phyloP scores from a whole-genome alignment of 2,888 invertebrate species.

The Hirtodrosophila cameraria region DNA sequence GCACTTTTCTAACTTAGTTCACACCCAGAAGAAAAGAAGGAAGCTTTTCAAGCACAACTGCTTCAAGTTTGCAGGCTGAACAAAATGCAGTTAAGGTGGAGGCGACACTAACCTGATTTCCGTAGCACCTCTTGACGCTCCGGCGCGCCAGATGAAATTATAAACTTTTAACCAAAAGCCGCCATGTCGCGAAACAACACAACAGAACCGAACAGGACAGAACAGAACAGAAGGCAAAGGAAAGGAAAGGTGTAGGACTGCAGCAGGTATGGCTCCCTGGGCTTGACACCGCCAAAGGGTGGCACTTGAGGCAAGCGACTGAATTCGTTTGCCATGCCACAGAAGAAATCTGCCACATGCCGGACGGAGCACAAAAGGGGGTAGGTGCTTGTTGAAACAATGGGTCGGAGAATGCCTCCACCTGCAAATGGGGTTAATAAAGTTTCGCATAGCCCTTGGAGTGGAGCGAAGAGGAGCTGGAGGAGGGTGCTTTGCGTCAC shows the following conservation, averaged over 20 bases:
- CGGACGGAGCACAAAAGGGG: slow-evolving; percentile 8
- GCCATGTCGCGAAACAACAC: slow-evolving; percentile 37
- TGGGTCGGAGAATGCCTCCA: slow-evolving; percentile 24
- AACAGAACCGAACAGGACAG: slow-evolving; percentile 12
- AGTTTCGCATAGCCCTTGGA: slow-evolving; percentile 47
- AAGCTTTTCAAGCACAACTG: slow-evolving; percentile 37
- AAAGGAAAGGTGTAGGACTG: slow-evolving; percentile 17
- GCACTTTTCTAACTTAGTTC: not conserved
- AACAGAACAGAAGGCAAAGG: slow-evolving; percentile 9
- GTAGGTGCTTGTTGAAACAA: slow-evolving; percentile 29
- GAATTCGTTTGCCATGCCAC: slow-evolving; percentile 7
- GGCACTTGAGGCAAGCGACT: slow-evolving; percentile 31
- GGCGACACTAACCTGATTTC: slow-evolving; percentile 66
- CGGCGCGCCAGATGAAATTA: slow-evolving; percentile 62
- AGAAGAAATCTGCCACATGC: slow-evolving; percentile 31
- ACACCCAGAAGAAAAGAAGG: slow-evolving; percentile 23
- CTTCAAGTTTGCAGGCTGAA: slow-evolving; percentile 49
- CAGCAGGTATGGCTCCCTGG: too few relatives aligned
- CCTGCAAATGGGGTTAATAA: slow-evolving; percentile 74
- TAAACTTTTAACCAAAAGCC: slow-evolving; percentile 59
- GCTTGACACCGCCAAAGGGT: not conserved
- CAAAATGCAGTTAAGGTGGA: slow-evolving; percentile 40
- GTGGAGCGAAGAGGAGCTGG: slow-evolving; percentile 3
- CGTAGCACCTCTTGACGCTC: slow-evolving; percentile 49
- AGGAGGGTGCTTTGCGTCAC: slow-evolving; percentile 12